phyloP scores from a whole-genome alignment of 2,797 vertebrate genomes.

The Paguma larvata region DNA sequence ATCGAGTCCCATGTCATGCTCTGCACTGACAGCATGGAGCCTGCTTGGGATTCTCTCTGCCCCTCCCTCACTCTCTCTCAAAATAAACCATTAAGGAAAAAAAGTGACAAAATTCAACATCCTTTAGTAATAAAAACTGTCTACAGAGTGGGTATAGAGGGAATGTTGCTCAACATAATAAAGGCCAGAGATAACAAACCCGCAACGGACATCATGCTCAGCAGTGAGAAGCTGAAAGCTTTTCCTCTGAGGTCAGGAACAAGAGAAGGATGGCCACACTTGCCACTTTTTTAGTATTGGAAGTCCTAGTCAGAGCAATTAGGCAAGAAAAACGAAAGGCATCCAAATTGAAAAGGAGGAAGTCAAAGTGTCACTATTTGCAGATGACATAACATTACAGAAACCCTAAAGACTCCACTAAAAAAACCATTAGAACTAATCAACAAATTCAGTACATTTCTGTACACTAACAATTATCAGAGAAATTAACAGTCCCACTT shows the following conservation, averaged over 20 bases:
- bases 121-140: background rate
- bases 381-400: slow-evolving; percentile 8
- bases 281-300: background rate
- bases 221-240: background rate
- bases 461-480: background rate
- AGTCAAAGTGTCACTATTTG: background rate
- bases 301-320: background rate
- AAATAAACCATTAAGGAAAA: too few species aligned
- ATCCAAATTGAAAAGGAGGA: background rate
- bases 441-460: background rate
- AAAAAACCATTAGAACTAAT: background rate
- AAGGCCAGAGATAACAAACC: background rate
- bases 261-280: background rate
- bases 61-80: too few species aligned
- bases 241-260: background rate
- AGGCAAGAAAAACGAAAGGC: background rate
- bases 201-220: background rate
- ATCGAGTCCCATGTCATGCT: too few species aligned
- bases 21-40: too few species aligned
- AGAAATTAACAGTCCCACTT: background rate
- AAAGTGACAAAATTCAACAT: background rate
- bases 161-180: background rate
- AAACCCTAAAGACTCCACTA: background rate
- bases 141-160: background rate
- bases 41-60: too few species aligned